Evolutionary conservation across 2,113 vertebrate genomes (phyloP).

Genomic region (Leptocoma aspasia): DNA sequence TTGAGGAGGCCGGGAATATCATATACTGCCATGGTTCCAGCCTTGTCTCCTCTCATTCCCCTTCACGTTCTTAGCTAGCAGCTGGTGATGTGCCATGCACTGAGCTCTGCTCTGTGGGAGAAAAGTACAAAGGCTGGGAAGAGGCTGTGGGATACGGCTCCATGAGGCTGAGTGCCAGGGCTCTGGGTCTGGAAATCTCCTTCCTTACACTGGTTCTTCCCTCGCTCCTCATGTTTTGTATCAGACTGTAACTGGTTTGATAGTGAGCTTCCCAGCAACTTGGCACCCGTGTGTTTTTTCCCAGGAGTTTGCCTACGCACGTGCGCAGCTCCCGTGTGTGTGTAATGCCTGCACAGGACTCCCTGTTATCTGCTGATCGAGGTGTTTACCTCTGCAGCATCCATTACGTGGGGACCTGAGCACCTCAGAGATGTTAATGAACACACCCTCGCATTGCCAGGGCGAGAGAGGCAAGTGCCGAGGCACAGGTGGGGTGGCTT

Average conservation of each 20-base stretch:
- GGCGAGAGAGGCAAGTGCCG: not conserved
- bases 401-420: not conserved
- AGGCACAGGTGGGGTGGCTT: not conserved
- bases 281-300: not conserved
- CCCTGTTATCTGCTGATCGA: not conserved
- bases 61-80: not conserved
- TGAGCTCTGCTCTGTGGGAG: not conserved
- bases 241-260: not conserved
- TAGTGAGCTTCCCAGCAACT: not conserved
- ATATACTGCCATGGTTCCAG: not conserved
- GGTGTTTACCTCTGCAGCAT: not conserved
- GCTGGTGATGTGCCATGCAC: not conserved
- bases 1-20: not conserved
- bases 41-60: not conserved
- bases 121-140: not conserved
- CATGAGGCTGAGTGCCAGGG: not conserved
- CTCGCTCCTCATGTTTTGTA: not conserved
- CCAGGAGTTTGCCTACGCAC: not conserved
- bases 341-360: not conserved
- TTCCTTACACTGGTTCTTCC: not conserved
- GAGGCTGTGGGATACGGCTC: not conserved
- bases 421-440: not conserved
- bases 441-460: rapidly evolving
- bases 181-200: not conserved
- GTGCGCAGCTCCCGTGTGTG: not conserved